These are phyloP conservation scores for Hippocampus comes DNA, from an alignment of 2,113 vertebrate genomes.

Conservation along the genomic window DNA sequence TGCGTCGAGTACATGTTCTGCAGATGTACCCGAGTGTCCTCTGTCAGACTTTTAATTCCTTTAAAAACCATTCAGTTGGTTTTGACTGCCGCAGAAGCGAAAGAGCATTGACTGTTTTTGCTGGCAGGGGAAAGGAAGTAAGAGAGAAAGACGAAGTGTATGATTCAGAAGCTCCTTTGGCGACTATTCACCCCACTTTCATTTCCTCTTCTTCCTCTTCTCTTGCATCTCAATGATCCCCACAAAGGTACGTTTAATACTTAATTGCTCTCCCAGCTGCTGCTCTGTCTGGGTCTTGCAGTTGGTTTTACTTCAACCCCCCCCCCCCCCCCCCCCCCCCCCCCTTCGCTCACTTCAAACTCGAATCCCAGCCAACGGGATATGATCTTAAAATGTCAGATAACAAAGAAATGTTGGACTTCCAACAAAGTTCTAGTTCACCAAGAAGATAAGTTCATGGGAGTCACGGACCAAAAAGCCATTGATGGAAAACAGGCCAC, in stretches of 20 bases:
- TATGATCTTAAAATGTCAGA: slow-evolving; percentile 4
- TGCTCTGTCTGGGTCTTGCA: slow-evolving; percentile 35
- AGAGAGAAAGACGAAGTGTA: slow-evolving; percentile 29
- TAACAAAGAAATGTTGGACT: neutral
- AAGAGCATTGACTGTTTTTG: slow-evolving; percentile 43
- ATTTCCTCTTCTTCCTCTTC: slow-evolving; percentile 28
- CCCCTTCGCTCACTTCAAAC: neutral
- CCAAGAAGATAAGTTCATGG: neutral
- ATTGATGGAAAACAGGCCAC: neutral
- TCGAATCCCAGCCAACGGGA: neutral
- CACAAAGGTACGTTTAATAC: slow-evolving; percentile 60
- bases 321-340: too few relatives aligned
- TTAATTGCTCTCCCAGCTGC: slow-evolving; percentile 67
- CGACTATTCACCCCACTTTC: slow-evolving; percentile 36
- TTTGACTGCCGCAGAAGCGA: slow-evolving; percentile 42
- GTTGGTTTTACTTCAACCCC: slow-evolving; percentile 14
- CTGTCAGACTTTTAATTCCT: slow-evolving; percentile 59
- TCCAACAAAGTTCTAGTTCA: neutral
- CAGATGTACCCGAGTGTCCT: slow-evolving; percentile 49
- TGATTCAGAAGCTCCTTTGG: slow-evolving; percentile 56
- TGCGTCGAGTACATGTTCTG: slow-evolving; percentile 41
- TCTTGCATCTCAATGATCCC: slow-evolving; percentile 22
- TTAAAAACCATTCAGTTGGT: slow-evolving; percentile 34
- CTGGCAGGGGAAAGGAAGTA: slow-evolving; percentile 19
- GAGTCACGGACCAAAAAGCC: slow-evolving; percentile 1